Conservation (phyloP, 1,140 invertebrate species). For the Chrysoperla carnea region DNA sequence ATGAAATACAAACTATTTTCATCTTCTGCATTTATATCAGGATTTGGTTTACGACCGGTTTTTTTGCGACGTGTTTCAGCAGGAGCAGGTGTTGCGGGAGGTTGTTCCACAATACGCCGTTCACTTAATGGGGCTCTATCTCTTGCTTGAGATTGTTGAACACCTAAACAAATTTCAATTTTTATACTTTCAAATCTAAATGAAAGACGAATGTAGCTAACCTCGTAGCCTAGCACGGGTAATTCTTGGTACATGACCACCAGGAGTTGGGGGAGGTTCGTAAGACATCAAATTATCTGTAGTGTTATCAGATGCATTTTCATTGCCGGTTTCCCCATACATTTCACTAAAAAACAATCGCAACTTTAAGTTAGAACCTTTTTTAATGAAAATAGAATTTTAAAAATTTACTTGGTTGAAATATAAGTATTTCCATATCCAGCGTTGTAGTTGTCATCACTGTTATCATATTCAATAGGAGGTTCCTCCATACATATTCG, state of each 20-base stretch:
- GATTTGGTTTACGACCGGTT: conserved; percentile 21
- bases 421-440: conserved; percentile 25
- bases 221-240: conserved; percentile 28
- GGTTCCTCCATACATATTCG: conserved; percentile 82
- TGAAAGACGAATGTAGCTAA: conserved; percentile 11
- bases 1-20: conserved; percentile 70
- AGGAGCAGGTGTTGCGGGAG: conserved; percentile 7
- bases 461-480: conserved; percentile 66
- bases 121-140: no score
- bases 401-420: conserved; percentile 1
- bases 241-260: conserved; percentile 19
- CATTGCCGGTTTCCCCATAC: conserved; percentile 15
- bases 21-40: conserved; percentile 30
- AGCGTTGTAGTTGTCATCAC: conserved; percentile 37
- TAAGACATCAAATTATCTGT: conserved; percentile 7
- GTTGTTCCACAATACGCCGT: neutral
- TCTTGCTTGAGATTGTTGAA: neutral
- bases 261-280: conserved; percentile 21
- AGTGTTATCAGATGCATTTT: conserved; percentile 17
- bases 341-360: conserved; percentile 11
- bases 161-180: no score
- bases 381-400: conserved; percentile 1
- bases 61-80: conserved; percentile 21
- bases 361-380: no score
- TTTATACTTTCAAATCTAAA: no score